Evolutionary conservation across 2,888 invertebrate genomes (phyloP).

Genomic region (Melanargia galathea): DNA sequence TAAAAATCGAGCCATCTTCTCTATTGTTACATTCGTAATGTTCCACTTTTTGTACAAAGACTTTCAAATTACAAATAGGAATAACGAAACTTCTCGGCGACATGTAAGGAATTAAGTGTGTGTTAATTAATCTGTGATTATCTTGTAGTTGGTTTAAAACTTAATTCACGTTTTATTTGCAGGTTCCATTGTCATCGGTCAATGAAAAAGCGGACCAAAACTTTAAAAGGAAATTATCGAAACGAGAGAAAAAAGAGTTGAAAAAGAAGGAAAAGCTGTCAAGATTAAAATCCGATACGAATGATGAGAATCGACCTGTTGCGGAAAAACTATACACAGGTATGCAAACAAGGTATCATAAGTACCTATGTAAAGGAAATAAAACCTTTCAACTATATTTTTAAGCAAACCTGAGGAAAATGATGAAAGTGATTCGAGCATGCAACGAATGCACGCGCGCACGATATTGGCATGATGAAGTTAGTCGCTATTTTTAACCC

Average conservation of each 20-base stretch:
- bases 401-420: background rate
- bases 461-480: background rate
- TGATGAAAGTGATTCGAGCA: background rate
- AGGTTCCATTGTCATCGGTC: conserved; percentile 74
- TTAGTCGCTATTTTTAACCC: too few species aligned
- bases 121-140: too few species aligned
- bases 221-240: conserved; percentile 96
- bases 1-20: too few species aligned
- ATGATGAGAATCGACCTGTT: conserved; percentile 88
- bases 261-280: conserved; percentile 96
- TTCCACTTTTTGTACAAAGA: too few species aligned
- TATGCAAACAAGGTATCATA: conserved; percentile 50
- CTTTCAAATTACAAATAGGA: too few species aligned
- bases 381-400: background rate
- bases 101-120: too few species aligned
- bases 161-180: conserved; percentile 22
- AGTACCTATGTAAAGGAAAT: background rate
- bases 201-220: conserved; percentile 90
- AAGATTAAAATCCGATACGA: conserved; percentile 87
- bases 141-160: too few species aligned
- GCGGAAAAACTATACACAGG: conserved; percentile 96
- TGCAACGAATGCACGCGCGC: background rate
- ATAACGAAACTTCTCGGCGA: too few species aligned
- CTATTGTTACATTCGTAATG: too few species aligned
- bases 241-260: conserved; percentile 98